These are phyloP conservation scores for Acanthornis magna DNA, from an alignment of 2,797 vertebrate species.

Conservation along the genomic window DNA sequence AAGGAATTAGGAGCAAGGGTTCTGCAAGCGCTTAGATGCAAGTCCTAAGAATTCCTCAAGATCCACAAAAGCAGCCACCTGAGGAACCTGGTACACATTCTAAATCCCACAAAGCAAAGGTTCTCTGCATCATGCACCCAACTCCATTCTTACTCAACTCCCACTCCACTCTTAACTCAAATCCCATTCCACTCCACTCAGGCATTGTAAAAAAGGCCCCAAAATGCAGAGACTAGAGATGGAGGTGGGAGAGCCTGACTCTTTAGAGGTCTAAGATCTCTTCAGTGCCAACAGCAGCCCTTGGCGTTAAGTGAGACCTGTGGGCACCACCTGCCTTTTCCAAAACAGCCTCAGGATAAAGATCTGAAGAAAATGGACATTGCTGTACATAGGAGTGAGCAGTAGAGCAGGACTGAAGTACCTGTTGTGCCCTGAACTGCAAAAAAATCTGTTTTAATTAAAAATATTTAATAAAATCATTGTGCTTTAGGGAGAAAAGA, in stretches of 20 bases:
- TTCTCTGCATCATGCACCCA: not conserved
- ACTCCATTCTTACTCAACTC: not conserved
- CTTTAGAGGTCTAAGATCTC: not conserved
- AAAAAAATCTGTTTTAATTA: not conserved
- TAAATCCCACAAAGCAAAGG: not conserved
- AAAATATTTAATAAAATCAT: not conserved
- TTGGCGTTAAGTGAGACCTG: not conserved
- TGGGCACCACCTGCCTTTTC: not conserved
- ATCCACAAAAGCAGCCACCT: not conserved
- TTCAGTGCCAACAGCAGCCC: not conserved
- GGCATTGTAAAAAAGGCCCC: not conserved
- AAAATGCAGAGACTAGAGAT: not conserved
- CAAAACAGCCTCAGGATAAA: not conserved
- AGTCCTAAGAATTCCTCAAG: not conserved
- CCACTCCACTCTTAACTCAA: not conserved
- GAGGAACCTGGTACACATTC: not conserved
- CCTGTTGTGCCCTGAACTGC: not conserved
- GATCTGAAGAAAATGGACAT: not conserved
- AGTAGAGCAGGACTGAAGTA: not conserved
- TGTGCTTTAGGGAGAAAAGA: not conserved
- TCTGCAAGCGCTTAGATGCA: not conserved
- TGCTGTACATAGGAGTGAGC: not conserved
- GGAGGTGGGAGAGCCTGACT: not conserved
- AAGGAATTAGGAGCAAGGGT: not conserved
- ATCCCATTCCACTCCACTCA: not conserved